Evolutionary conservation across 92 coral and sea anemone species (phyloP), one percentile per base, ranked within the genome.

Genomic region (Siderastrea radians): DNA sequence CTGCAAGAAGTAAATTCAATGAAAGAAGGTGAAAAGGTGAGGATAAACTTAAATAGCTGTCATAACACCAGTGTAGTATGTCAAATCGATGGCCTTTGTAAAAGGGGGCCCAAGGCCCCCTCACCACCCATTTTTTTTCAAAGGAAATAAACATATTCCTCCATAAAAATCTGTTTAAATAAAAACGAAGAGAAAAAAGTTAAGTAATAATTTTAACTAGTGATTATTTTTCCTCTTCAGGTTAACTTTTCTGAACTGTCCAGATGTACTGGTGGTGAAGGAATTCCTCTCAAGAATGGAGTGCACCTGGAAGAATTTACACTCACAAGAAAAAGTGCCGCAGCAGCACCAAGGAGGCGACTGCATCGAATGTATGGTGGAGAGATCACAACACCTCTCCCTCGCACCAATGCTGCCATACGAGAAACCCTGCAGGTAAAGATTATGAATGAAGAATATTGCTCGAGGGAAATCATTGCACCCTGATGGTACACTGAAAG

Each of bases 21-120:
- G 66, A 59, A 75, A 55, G 84, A 76, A 15, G 84, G 83, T 53
- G 89, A 77, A 15, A 85, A 75, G 82, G 82, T 74, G 79, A 74
- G 77, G 54, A 70, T 13, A 62, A 43, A 47, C 52, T 59, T 15
- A 62, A 48, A 62, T 68, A 49, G 8, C 55, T 51, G 26, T 59
- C 59, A 7, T 57, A 79, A 7, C 71, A 62, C n/a, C 38, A 48
- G 47, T 79, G 69, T 79, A 2, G 16, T 58, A 58, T 12, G 15
- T 58, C 10, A 58, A 12, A 2, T 58, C 15, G 10, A 58, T 10
- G 15, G 13, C 15, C 38, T 26, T 26, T 26, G 38, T 26, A 26
- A 26, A 26, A 26, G 38, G 38, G 38, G 38, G 0, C 38, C 38
- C 38, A 26, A 26, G 38, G 38, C 38, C 38, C 38, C 38, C 38